Evolutionary conservation across 2,797 vertebrate species (phyloP).

Genomic region (Pseudochirops cupreus): DNA sequence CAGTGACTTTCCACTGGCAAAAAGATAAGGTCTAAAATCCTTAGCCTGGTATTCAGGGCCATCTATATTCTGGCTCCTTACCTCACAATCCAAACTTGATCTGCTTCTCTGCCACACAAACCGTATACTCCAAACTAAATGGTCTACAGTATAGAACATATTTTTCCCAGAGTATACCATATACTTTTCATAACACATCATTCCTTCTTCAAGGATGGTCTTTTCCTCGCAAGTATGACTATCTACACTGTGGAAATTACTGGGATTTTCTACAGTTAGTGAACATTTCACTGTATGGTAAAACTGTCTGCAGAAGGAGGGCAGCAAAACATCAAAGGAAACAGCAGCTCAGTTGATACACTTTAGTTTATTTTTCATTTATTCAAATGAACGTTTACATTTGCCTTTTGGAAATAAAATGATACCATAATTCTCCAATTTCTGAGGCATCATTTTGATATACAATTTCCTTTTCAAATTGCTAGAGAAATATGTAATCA

Average conservation of each 20-base stretch:
- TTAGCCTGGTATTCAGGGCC: not conserved
- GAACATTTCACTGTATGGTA: constrained; percentile 22
- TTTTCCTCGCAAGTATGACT: not conserved
- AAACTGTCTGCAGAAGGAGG: constrained; percentile 32
- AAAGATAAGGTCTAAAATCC: not conserved
- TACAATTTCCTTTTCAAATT: constrained; percentile 34
- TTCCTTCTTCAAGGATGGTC: not conserved
- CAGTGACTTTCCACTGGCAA: not conserved
- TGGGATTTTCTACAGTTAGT: not conserved
- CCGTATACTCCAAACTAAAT: not conserved
- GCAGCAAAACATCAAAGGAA: constrained; percentile 19
- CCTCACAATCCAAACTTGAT: not conserved
- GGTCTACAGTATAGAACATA: not conserved
- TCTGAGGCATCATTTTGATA: constrained; percentile 5
- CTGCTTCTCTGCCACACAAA: not conserved
- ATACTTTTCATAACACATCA: not conserved
- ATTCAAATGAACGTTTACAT: constrained; percentile 37
- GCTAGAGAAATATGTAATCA: not conserved
- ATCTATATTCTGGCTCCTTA: not conserved
- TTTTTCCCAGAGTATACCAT: not conserved
- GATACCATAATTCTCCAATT: constrained; percentile 35
- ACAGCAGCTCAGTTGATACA: not conserved
- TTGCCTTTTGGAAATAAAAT: constrained; percentile 19
- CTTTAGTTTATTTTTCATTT: constrained; percentile 11
- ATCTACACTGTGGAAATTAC: not conserved